These are phyloP conservation scores for Buceros bicornis DNA, from an alignment of 2,797 vertebrate genomes.

Conservation along the genomic window DNA sequence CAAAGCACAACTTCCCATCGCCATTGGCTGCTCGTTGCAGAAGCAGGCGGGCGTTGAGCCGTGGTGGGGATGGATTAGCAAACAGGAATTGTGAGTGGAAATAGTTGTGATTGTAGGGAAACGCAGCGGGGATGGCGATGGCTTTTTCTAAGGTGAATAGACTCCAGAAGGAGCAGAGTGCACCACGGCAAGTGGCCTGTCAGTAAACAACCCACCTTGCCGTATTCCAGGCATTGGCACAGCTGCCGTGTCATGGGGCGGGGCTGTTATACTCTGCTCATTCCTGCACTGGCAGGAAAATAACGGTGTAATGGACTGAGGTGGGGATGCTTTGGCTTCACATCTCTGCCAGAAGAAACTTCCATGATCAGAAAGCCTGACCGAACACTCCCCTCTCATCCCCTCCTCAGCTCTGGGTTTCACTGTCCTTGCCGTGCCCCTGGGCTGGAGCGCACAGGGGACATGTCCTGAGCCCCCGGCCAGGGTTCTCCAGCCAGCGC, in stretches of 20 bases:
- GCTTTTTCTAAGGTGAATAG: not conserved
- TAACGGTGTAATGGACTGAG: rapidly evolving
- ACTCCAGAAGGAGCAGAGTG: not conserved
- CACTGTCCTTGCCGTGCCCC: not conserved
- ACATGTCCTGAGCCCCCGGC: not conserved
- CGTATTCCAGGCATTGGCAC: not conserved
- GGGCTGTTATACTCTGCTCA: not conserved
- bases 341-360: not conserved
- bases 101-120: rapidly evolving
- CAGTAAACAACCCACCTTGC: not conserved
- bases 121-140: rapidly evolving
- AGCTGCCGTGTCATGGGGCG: rapidly evolving
- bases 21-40: not conserved
- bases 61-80: rapidly evolving
- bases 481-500: rapidly evolving
- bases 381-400: not conserved
- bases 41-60: not conserved
- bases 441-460: not conserved
- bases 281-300: not conserved
- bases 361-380: not conserved
- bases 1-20: not conserved
- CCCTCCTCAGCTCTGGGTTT: not conserved
- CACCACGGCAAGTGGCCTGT: rapidly evolving
- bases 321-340: not conserved
- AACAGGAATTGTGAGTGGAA: not conserved